Conservation (phyloP, 2,797 vertebrate species). For the Craterocephalus amniculus region DNA sequence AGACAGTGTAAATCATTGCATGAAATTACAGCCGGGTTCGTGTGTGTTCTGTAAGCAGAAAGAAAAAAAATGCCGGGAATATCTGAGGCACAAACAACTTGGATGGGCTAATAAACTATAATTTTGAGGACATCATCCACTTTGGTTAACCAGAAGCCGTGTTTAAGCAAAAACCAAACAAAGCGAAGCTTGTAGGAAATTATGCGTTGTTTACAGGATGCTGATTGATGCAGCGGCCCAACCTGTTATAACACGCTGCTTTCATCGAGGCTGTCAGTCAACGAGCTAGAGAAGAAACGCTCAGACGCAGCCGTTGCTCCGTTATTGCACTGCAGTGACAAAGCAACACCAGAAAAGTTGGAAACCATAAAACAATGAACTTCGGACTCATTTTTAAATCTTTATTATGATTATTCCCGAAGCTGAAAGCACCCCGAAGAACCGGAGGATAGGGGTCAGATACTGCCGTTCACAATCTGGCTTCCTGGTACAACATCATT, state of each 20-base stretch:
- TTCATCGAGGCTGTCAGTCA: conserved; percentile 29
- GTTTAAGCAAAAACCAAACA: conserved; percentile 59
- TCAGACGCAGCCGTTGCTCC: background rate
- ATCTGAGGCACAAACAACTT: conserved; percentile 35
- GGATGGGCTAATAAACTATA: conserved; percentile 30
- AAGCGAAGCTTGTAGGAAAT: conserved; percentile 45
- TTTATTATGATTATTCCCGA: too few relatives aligned
- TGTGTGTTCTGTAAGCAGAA: conserved; percentile 25
- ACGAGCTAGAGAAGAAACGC: conserved; percentile 13
- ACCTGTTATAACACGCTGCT: conserved; percentile 41
- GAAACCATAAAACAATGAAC: too few relatives aligned
- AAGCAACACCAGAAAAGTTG: background rate
- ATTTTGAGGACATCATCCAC: conserved; percentile 46
- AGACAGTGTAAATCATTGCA: conserved; percentile 33
- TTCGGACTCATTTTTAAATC: too few relatives aligned
- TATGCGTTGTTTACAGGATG: conserved; percentile 49
- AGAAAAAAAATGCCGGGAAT: conserved; percentile 23
- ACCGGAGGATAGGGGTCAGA: too few relatives aligned
- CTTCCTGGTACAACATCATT: background rate
- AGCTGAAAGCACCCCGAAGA: too few relatives aligned
- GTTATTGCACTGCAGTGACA: background rate
- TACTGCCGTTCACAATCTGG: background rate
- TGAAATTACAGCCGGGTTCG: conserved; percentile 22
- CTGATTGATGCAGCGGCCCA: conserved; percentile 35
- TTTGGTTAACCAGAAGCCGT: conserved; percentile 45